phyloP scores from a whole-genome alignment of 2,888 invertebrate genomes.

The Rhingia campestris region DNA sequence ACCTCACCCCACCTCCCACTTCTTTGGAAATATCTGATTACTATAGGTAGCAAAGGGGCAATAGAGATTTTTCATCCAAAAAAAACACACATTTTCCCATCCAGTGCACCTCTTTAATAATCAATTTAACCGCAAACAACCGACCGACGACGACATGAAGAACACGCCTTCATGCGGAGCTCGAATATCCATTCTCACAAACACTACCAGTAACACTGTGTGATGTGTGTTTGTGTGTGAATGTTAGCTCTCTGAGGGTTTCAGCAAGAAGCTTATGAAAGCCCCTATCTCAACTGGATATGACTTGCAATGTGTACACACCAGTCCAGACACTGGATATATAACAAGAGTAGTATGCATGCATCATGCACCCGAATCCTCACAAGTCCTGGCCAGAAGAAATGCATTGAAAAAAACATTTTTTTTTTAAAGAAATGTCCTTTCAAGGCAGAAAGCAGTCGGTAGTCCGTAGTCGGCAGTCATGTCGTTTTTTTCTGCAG shows the following conservation, averaged over 20 bases:
- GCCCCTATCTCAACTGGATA: conserved; percentile 48
- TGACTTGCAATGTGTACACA: conserved; percentile 57
- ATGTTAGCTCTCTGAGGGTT: conserved; percentile 13
- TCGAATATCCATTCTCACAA: conserved; percentile 43
- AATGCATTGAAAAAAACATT: conserved; percentile 7
- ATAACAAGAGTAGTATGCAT: conserved; percentile 39
- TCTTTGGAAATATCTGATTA: conserved; percentile 60
- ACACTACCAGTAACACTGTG: background rate
- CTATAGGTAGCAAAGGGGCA: conserved; percentile 17
- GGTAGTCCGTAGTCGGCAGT: conserved; percentile 20
- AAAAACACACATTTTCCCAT: conserved; percentile 57
- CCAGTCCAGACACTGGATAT: conserved; percentile 1
- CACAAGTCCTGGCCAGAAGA: conserved; percentile 45
- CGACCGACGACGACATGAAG: conserved; percentile 14
- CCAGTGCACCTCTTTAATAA: conserved; percentile 72
- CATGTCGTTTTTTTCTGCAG: conserved; percentile 11
- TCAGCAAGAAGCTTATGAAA: conserved; percentile 35
- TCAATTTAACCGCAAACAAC: conserved; percentile 73
- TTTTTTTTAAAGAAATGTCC: conserved; percentile 52
- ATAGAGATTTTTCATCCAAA: conserved; percentile 43
- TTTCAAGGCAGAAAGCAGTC: conserved; percentile 46
- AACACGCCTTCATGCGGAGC: conserved; percentile 56
- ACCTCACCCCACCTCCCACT: conserved; percentile 8
- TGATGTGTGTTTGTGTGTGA: background rate
- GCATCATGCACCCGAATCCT: conserved; percentile 64